Evolutionary conservation across 64 coral and sea anemone species (phyloP).

Genomic region (Montipora efflorescens): DNA sequence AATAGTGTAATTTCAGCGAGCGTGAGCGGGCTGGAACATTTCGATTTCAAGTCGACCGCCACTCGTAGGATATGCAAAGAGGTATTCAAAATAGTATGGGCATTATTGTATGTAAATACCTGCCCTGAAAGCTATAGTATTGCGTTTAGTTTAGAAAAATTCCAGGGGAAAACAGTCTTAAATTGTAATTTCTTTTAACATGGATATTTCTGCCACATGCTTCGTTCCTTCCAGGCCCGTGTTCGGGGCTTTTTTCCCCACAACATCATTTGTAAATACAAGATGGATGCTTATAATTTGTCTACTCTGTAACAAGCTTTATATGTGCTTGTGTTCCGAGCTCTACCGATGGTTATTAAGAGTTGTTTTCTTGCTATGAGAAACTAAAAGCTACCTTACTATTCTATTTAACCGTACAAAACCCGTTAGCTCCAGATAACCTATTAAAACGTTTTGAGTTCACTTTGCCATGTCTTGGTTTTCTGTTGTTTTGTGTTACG

Average conservation of each 20-base stretch:
- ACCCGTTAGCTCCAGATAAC: constrained; percentile 20
- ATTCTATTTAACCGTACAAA: constrained; percentile 66
- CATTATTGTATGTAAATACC: constrained; percentile 63
- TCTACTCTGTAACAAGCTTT: constrained; percentile 11
- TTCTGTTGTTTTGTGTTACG: constrained; percentile 34
- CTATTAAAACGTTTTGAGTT: constrained; percentile 78
- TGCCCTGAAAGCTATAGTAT: constrained; percentile 58
- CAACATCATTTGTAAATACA: constrained; percentile 48
- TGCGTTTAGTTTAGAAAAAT: constrained; percentile 54
- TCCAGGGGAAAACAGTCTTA: constrained; percentile 34
- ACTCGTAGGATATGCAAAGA: constrained; percentile 58
- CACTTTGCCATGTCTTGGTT: constrained; percentile 31
- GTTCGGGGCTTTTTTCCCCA: constrained; percentile 15
- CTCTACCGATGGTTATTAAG: constrained; percentile 35
- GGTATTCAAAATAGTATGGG: constrained; percentile 56
- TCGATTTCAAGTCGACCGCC: constrained; percentile 55
- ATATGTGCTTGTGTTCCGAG: constrained; percentile 32
- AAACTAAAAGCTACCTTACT: constrained; percentile 64
- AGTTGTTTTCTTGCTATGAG: constrained; percentile 56
- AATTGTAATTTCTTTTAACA: constrained; percentile 51
- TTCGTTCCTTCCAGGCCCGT: not conserved
- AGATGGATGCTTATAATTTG: constrained; percentile 32
- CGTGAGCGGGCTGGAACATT: constrained; percentile 31
- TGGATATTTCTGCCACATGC: not conserved
- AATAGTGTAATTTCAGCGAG: constrained; percentile 58